phyloP scores from a whole-genome alignment of 2,797 vertebrate genomes.

The Oryzias dopingdopingensis region DNA sequence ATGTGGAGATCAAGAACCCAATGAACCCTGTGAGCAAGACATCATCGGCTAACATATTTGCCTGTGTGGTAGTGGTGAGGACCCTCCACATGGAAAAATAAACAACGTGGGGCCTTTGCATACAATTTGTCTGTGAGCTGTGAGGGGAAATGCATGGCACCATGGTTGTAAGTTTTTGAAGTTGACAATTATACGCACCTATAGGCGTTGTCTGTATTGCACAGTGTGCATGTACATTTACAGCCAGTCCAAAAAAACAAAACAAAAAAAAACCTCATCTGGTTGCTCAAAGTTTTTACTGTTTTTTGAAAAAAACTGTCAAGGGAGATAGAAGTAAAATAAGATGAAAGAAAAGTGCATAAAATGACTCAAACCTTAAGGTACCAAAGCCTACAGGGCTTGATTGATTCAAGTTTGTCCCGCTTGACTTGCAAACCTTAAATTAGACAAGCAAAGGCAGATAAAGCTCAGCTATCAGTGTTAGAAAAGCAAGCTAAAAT shows the following conservation, averaged over 20 bases:
- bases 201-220: conserved; percentile 16
- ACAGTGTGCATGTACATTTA: conserved; percentile 35
- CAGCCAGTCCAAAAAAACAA: conserved; percentile 5
- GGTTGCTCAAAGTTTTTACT: too few species aligned
- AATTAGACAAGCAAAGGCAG: conserved; percentile 8
- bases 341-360: neutral
- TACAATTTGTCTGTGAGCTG: conserved; percentile 56
- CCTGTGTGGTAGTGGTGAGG: conserved; percentile 34
- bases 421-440: neutral
- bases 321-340: too few species aligned
- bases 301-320: too few species aligned
- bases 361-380: conserved; percentile 1
- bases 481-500: conserved; percentile 5
- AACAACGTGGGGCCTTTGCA: conserved; percentile 57
- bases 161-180: conserved; percentile 14
- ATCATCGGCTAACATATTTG: conserved; percentile 45
- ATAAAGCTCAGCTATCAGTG: conserved; percentile 4
- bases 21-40: conserved; percentile 28
- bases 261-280: too few species aligned
- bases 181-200: conserved; percentile 22
- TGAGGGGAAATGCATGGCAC: conserved; percentile 27
- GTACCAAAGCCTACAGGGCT: neutral
- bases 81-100: conserved; percentile 35
- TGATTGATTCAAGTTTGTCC: conserved; percentile 6
- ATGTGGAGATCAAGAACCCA: conserved; percentile 24